A percentile compares a stretch with the other conserved stretches of the same genome.
phyloP scores from a whole-genome alignment of 2,888 invertebrate species.

The Mamestra brassicae region DNA sequence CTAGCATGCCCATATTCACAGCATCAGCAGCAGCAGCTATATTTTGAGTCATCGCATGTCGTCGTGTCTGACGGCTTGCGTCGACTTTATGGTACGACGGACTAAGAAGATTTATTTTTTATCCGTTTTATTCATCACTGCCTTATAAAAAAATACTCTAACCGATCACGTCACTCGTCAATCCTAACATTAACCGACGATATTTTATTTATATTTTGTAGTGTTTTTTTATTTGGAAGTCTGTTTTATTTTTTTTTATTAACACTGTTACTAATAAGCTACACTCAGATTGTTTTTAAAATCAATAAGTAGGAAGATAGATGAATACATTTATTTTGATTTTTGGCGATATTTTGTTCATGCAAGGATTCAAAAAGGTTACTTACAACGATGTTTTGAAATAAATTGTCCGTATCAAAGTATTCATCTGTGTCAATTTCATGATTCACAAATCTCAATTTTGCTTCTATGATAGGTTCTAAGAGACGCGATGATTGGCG shows the following conservation, averaged over 20 bases:
- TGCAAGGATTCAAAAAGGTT: background rate
- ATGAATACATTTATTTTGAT: background rate
- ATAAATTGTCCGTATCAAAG: conserved; percentile 19
- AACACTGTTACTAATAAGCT: background rate
- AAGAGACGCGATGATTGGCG: conserved; percentile 77
- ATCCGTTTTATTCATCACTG: conserved; percentile 28
- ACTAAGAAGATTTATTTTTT: conserved; percentile 32
- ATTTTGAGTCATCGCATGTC: conserved; percentile 39
- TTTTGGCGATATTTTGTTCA: background rate
- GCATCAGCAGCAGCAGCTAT: conserved; percentile 11
- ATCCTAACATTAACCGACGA: background rate
- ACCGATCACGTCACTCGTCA: conserved; percentile 5
- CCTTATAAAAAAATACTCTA: conserved; percentile 24
- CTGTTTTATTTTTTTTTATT: background rate
- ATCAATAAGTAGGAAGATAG: background rate
- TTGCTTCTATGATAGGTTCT: conserved; percentile 64
- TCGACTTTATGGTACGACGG: conserved; percentile 13
- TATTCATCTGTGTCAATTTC: conserved; percentile 45
- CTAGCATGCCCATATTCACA: conserved; percentile 59
- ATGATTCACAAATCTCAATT: conserved; percentile 66
- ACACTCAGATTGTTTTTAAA: background rate
- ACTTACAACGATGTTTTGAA: conserved; percentile 7
- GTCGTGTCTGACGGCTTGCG: conserved; percentile 56
- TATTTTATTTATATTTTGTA: too few species aligned
- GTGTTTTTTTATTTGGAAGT: too few species aligned